These are phyloP conservation scores for Botrylloides violaceus DNA, from an alignment of 23 tunicate genomes.

Conservation along the genomic window DNA sequence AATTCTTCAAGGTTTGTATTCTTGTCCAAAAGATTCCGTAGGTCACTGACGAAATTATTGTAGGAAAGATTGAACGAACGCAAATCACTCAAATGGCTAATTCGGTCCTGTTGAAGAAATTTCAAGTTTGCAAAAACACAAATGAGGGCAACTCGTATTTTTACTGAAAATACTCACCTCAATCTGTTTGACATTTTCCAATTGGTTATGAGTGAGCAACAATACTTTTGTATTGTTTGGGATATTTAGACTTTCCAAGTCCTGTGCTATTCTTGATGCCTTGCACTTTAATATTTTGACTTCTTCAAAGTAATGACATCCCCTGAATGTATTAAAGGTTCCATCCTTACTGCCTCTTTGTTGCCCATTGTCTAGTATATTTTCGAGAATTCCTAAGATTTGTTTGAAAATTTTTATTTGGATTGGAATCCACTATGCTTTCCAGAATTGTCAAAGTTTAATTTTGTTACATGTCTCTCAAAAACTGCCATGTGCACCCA, in stretches of 20 bases:
- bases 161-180: neutral
- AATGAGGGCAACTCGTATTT: too few relatives aligned
- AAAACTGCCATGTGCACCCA: too few relatives aligned
- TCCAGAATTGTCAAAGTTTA: too few relatives aligned
- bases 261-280: neutral
- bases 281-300: neutral
- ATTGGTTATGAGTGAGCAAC: neutral
- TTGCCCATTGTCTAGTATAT: too few relatives aligned
- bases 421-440: too few relatives aligned
- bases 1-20: constrained; percentile 14
- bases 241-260: neutral
- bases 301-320: neutral
- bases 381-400: too few relatives aligned
- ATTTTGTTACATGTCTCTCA: too few relatives aligned
- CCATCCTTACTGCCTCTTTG: too few relatives aligned
- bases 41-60: constrained; percentile 28
- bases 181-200: neutral
- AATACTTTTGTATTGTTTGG: neutral
- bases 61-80: constrained; percentile 25
- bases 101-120: constrained; percentile 20
- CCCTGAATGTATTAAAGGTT: too few relatives aligned
- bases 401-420: too few relatives aligned
- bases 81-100: constrained; percentile 12
- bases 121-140: neutral
- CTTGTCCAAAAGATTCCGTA: constrained; percentile 22